Evolutionary conservation across 2,888 invertebrate genomes (phyloP).

Genomic region (Julus scanicus): DNA sequence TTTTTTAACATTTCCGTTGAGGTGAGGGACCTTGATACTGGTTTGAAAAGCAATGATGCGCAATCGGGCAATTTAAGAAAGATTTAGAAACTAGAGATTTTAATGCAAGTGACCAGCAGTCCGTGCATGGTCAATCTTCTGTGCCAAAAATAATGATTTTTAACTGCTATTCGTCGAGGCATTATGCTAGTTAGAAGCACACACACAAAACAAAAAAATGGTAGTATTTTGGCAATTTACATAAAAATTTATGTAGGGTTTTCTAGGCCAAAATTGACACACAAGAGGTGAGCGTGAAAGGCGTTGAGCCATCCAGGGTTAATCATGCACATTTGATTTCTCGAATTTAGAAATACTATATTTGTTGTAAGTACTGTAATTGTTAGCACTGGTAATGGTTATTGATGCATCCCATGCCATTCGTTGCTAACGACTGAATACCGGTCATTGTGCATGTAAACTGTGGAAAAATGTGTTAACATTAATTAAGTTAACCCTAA

Average conservation of each 20-base stretch:
- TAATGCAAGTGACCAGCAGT: constrained; percentile 46
- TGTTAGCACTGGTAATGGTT: neutral
- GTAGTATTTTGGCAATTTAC: neutral
- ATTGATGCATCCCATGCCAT: neutral
- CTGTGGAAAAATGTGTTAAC: neutral
- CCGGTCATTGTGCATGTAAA: neutral
- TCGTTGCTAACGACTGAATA: neutral
- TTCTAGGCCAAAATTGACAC: constrained; percentile 29
- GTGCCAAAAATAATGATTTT: constrained; percentile 35
- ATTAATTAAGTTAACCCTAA: too few species aligned
- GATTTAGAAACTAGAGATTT: neutral
- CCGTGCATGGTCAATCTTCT: constrained; percentile 51
- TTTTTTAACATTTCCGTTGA: constrained; percentile 23
- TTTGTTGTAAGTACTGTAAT: neutral
- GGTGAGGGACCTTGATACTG: constrained; percentile 46
- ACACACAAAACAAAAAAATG: neutral
- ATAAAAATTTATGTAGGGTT: constrained; percentile 12
- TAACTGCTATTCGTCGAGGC: neutral
- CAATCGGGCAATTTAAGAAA: constrained; percentile 37
- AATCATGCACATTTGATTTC: neutral
- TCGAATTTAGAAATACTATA: neutral
- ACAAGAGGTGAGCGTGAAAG: neutral
- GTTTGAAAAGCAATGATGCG: constrained; percentile 52
- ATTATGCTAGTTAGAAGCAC: neutral
- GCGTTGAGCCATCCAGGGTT: neutral